Base-by-base conservation (phyloP, 2,113 vertebrate species). In the Microtus oregoni region DNA sequence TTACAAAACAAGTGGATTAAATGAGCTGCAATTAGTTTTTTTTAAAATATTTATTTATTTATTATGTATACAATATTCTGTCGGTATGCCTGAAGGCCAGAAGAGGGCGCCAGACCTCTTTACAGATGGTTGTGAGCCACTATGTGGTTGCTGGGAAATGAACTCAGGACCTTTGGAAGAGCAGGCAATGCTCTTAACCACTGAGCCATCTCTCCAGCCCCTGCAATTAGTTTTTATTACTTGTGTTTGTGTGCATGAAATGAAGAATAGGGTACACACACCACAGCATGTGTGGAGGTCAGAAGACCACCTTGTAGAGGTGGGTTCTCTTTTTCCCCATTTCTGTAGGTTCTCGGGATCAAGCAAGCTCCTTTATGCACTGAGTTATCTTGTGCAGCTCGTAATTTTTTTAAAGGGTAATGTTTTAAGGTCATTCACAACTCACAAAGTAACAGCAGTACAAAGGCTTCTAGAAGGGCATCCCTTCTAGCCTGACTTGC, bases 401-500 rank as follows among this genome's bases (percentile, higher is more conserved):
- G 17, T 78, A 35, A 52, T 47, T 35, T 52, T 81, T 81, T 81
- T 15, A 30, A 72, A 85, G 82, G 35, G 7, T 20, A 70, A 77
- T 26, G 1, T 38, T 90, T 12, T 76, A 30, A 92, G 30, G 55
- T 75, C 7, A 89, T n/a, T 79, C 14, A 90, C 38, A 78, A 90
- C 35, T 76, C 17, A 90, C 52, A 73, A 78, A 82, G 44, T 4
- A 63, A 32, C 7, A 85, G n/a, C 41, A 61, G 5, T n/a, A 83
- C 22, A 38, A 17, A 20, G 65, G 7, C 17, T 72, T 35, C 35
- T 72, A n/a, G 68, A 72, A n/a, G 68, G 35, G 35, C 32, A n/a
- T 41, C 44, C 12, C 6, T 20, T 32, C n/a, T 2, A 3, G 38
- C 2, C 5, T 0, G 0, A 58, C n/a, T 5, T 55, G 10, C 28